Percentiles rank a stretch among this genome's conserved stretches.
Evolutionary conservation across 2,113 vertebrate genomes (phyloP).

Genomic region (Lepus europaeus): DNA sequence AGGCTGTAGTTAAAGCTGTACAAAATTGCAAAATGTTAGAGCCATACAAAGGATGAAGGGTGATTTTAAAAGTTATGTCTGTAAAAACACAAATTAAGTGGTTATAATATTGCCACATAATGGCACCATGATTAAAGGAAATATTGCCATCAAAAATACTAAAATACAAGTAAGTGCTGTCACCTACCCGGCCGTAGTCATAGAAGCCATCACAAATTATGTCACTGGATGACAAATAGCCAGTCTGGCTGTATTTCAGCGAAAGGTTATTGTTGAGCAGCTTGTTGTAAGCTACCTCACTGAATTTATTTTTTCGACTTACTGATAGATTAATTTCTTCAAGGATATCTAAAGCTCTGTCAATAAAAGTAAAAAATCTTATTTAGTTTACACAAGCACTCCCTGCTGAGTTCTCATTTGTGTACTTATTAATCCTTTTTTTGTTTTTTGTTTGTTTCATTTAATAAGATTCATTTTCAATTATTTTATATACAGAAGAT

Average conservation of each 20-base stretch:
- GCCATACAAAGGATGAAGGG: background rate
- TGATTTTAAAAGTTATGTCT: conserved; percentile 45
- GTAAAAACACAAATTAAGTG: conserved; percentile 31
- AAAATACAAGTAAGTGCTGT: conserved; percentile 44
- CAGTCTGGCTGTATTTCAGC: conserved; percentile 93
- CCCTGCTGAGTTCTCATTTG: conserved; percentile 43
- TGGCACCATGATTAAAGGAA: conserved; percentile 37
- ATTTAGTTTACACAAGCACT: conserved; percentile 50
- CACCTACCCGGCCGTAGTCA: conserved; percentile 93
- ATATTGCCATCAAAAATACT: background rate
- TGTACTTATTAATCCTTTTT: too few relatives aligned
- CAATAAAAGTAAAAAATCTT: conserved; percentile 74
- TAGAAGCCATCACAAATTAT: conserved; percentile 94
- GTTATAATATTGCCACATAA: conserved; percentile 43
- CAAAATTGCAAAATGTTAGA: conserved; percentile 17
- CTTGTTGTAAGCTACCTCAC: conserved; percentile 90
- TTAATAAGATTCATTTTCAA: too few relatives aligned
- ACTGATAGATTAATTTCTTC: conserved; percentile 93
- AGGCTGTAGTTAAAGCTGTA: conserved; percentile 53
- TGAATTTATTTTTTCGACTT: conserved; percentile 90
- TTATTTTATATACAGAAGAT: too few relatives aligned
- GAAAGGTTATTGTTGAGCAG: conserved; percentile 93
- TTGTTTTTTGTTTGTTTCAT: too few relatives aligned
- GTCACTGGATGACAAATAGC: conserved; percentile 90
- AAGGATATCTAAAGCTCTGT: conserved; percentile 93